Conservation (phyloP, 2,113 vertebrate species). For the Cololabis saira region DNA sequence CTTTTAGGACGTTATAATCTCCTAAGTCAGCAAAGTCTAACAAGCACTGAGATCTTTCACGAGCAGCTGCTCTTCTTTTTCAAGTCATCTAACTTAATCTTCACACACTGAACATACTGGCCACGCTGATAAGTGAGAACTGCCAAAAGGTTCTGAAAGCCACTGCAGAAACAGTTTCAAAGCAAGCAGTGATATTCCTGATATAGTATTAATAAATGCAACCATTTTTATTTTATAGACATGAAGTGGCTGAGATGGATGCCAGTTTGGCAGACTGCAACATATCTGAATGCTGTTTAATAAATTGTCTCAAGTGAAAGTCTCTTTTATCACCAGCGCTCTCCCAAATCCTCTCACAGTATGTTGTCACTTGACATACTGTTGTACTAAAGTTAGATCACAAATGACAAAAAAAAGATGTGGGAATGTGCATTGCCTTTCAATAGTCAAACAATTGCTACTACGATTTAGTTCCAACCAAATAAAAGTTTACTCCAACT, state of each 20-base stretch:
- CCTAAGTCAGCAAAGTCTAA: slow-evolving; percentile 39
- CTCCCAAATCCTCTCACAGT: too few species aligned
- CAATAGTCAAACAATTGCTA: too few species aligned
- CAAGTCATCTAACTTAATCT: slow-evolving; percentile 20
- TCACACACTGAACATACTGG: background rate
- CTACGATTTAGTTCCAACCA: too few species aligned
- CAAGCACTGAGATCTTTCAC: slow-evolving; percentile 21
- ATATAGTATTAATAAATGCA: slow-evolving; percentile 36
- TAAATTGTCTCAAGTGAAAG: slow-evolving; percentile 16
- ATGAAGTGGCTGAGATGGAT: slow-evolving; percentile 27
- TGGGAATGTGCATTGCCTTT: too few species aligned
- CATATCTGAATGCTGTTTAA: slow-evolving; percentile 36
- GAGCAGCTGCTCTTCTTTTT: slow-evolving; percentile 39
- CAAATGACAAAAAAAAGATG: too few species aligned
- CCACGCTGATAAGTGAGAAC: slow-evolving; percentile 26
- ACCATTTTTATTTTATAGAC: slow-evolving; percentile 38
- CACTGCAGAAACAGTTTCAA: slow-evolving; percentile 13
- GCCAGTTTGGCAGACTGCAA: slow-evolving; percentile 33
- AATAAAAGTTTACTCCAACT: too few species aligned
- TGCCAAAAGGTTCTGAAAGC: slow-evolving; percentile 13
- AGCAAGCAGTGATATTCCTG: slow-evolving; percentile 6
- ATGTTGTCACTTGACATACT: slow-evolving; percentile 20
- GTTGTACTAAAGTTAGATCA: slow-evolving; percentile 5
- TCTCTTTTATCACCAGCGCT: background rate
- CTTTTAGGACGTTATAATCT: slow-evolving; percentile 44